Evolutionary conservation across 2,888 invertebrate genomes (phyloP).

Genomic region (Athripsodes cinereus): DNA sequence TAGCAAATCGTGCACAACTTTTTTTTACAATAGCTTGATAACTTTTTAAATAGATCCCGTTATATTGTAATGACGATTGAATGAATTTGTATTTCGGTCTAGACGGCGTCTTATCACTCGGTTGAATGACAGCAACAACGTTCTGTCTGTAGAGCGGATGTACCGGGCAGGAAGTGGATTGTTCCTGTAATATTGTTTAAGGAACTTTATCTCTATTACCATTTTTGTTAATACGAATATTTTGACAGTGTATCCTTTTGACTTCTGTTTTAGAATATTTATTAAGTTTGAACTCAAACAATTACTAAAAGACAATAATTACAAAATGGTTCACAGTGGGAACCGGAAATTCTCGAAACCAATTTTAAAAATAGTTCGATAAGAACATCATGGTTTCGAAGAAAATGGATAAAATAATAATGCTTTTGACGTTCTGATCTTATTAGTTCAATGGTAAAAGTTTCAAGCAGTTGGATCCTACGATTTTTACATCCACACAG

Average conservation of each 20-base stretch:
- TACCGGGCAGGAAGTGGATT: not conserved
- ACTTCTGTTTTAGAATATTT: not conserved
- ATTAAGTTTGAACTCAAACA: too few relatives aligned
- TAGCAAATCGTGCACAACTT: not conserved
- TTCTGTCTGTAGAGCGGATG: not conserved
- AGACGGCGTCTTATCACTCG: not conserved
- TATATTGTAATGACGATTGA: not conserved
- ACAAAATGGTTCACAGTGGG: too few relatives aligned
- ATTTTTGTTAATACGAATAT: not conserved
- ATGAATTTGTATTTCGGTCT: not conserved
- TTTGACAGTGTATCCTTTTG: not conserved
- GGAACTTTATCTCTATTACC: not conserved
- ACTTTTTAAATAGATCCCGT: not conserved
- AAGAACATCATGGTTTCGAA: too few relatives aligned
- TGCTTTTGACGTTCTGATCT: too few relatives aligned
- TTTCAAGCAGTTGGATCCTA: too few relatives aligned
- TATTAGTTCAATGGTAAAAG: too few relatives aligned
- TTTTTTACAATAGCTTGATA: not conserved
- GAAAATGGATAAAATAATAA: too few relatives aligned
- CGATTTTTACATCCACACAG: too few relatives aligned
- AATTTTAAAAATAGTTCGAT: too few relatives aligned
- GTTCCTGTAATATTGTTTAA: not conserved
- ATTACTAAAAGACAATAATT: too few relatives aligned
- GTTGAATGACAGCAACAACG: not conserved
- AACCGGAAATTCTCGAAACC: too few relatives aligned